These are phyloP conservation scores for Hemicordylus capensis DNA, from an alignment of 2,113 vertebrate genomes.

Conservation along the genomic window DNA sequence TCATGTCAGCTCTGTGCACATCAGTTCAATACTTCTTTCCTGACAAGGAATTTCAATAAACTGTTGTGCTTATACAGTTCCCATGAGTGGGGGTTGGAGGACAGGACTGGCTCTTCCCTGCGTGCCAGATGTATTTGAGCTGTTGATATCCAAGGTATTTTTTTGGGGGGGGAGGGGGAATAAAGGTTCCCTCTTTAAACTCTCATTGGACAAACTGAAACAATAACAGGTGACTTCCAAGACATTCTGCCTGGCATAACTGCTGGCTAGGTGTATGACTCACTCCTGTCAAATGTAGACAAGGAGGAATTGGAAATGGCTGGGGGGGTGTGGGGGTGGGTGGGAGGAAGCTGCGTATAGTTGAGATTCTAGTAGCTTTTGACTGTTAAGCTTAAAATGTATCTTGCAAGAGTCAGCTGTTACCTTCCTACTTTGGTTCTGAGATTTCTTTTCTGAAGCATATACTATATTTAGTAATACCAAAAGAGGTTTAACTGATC, in stretches of 20 bases:
- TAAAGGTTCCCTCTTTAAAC: neutral
- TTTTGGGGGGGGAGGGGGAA: neutral
- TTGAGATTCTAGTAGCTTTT: neutral
- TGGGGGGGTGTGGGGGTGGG: too few relatives aligned
- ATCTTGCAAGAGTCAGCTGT: neutral
- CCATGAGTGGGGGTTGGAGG: neutral
- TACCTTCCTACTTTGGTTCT: neutral
- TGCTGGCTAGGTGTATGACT: neutral
- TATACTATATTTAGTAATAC: neutral
- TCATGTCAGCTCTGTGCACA: too few relatives aligned
- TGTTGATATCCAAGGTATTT: neutral
- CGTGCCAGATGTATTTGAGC: neutral
- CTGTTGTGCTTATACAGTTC: neutral
- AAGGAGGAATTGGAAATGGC: neutral
- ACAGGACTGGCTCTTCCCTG: neutral
- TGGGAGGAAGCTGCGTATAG: neutral
- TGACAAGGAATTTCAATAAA: too few relatives aligned
- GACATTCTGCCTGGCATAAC: neutral
- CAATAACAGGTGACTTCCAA: neutral
- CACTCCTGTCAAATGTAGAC: neutral
- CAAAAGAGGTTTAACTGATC: neutral
- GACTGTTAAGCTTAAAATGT: neutral
- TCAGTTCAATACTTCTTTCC: too few relatives aligned
- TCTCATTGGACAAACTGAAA: neutral
- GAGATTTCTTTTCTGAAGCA: neutral